These are phyloP conservation scores for Blastomussa wellsi DNA, from an alignment of 92 coral and sea anemone genomes.

Conservation along the genomic window DNA sequence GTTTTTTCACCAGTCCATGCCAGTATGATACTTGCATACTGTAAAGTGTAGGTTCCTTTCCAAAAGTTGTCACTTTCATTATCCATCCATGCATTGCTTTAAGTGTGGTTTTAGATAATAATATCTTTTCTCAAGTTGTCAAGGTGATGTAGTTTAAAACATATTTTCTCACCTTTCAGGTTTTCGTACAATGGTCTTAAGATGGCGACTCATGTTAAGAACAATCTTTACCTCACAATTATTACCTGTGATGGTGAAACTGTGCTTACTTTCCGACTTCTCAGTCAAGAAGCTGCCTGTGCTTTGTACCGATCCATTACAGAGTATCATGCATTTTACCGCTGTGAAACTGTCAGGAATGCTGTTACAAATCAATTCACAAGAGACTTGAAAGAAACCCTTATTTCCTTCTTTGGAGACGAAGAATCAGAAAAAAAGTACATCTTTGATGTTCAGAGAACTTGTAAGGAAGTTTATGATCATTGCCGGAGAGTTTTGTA, in stretches of 20 bases:
- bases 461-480: constrained; percentile 92
- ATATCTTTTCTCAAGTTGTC: background rate
- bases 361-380: constrained; percentile 91
- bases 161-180: constrained; percentile 40
- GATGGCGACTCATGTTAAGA: constrained; percentile 84
- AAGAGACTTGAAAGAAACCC: constrained; percentile 90
- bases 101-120: background rate
- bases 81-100: background rate
- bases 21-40: too few relatives aligned
- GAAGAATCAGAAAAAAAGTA: constrained; percentile 96
- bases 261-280: constrained; percentile 63
- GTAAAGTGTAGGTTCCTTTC: too few relatives aligned
- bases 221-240: constrained; percentile 63
- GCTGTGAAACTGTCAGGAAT: constrained; percentile 95
- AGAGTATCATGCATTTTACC: constrained; percentile 96
- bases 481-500: constrained; percentile 84
- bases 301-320: constrained; percentile 93
- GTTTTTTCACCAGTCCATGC: too few relatives aligned
- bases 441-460: constrained; percentile 94
- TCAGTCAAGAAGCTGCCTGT: constrained; percentile 84
- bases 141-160: background rate
- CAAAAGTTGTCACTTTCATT: too few relatives aligned
- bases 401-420: constrained; percentile 90
- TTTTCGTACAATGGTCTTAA: constrained; percentile 76
- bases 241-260: constrained; percentile 61